These are phyloP conservation scores for Terebella lapidaria DNA, from an alignment of 2,888 invertebrate species.

Conservation along the genomic window DNA sequence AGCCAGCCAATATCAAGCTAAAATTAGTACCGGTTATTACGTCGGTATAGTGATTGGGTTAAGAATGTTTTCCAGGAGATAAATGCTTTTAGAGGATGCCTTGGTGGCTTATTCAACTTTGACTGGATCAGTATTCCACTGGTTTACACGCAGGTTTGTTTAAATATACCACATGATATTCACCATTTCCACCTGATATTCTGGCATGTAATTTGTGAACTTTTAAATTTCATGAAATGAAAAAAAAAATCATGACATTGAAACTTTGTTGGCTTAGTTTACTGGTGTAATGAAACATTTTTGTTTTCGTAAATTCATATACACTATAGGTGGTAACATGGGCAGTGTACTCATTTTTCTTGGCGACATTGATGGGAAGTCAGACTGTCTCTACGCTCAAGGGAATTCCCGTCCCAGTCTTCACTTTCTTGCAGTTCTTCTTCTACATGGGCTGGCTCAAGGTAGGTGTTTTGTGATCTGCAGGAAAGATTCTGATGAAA, in stretches of 20 bases:
- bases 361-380: constrained; percentile 80
- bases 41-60: too few species aligned
- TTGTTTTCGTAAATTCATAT: background rate
- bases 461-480: too few species aligned
- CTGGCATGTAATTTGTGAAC: too few species aligned
- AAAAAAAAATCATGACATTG: background rate
- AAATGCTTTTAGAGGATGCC: constrained; percentile 67
- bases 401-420: constrained; percentile 76
- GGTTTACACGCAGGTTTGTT: constrained; percentile 59
- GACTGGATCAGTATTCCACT: constrained; percentile 65
- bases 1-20: too few species aligned
- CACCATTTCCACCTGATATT: background rate
- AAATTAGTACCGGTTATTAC: too few species aligned
- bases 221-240: too few species aligned
- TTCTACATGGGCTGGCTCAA: constrained; percentile 67
- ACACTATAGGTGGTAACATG: constrained; percentile 77
- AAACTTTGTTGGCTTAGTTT: background rate
- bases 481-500: background rate
- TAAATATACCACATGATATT: too few species aligned
- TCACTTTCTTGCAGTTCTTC: constrained; percentile 73
- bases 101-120: constrained; percentile 50
- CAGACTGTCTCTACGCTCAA: constrained; percentile 60
- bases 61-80: constrained; percentile 65
- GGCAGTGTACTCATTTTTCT: constrained; percentile 83
- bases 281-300: background rate